Evolutionary conservation across 2,113 vertebrate genomes (phyloP).

Genomic region (Triplophysa tibetana): DNA sequence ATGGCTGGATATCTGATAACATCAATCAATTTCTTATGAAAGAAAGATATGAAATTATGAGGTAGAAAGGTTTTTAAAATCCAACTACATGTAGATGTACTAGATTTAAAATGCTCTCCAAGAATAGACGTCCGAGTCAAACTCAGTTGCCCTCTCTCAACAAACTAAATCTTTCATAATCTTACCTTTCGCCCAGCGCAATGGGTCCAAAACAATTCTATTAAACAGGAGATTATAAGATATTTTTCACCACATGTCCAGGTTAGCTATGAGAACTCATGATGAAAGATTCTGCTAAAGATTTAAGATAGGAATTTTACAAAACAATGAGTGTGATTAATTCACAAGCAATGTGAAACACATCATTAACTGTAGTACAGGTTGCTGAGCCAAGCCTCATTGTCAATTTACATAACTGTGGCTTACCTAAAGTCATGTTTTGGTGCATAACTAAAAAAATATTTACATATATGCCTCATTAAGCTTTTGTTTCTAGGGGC

Average conservation of each 20-base stretch:
- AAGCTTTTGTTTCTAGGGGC: too few relatives aligned
- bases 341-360: background rate
- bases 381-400: too few relatives aligned
- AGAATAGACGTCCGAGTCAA: background rate
- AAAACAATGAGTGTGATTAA: background rate
- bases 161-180: slow-evolving; percentile 28
- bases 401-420: too few relatives aligned
- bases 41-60: too few relatives aligned
- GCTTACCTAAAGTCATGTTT: too few relatives aligned
- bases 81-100: background rate
- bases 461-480: too few relatives aligned
- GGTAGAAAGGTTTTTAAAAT: background rate
- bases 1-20: too few relatives aligned
- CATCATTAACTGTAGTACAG: background rate
- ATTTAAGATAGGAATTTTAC: background rate
- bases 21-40: too few relatives aligned
- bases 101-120: background rate
- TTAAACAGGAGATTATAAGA: background rate
- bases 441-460: too few relatives aligned
- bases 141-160: background rate
- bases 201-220: background rate
- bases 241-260: too few relatives aligned
- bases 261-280: background rate
- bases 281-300: background rate
- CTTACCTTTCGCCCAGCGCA: slow-evolving; percentile 13